A percentile compares a stretch with the other conserved stretches of the same genome.
Evolutionary conservation across 2,797 vertebrate genomes (phyloP).

Genomic region (Oophaga sylvatica): DNA sequence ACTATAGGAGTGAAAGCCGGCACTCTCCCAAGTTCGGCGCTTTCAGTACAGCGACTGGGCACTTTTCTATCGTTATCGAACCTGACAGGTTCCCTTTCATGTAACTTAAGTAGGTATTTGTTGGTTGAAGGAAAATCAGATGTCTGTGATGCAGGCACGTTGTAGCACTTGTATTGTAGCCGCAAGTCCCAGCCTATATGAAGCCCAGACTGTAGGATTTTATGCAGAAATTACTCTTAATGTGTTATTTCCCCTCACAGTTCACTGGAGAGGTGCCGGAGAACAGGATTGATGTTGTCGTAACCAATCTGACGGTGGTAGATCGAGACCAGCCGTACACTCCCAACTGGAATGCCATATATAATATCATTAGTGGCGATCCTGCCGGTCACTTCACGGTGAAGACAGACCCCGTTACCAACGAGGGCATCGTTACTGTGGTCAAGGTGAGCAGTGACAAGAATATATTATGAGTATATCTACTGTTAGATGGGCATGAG

Average conservation of each 20-base stretch:
- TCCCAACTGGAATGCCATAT: slow-evolving; percentile 91
- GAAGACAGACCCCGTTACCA: slow-evolving; percentile 87
- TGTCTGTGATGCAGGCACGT: no score
- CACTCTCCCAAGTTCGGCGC: no score
- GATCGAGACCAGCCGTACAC: slow-evolving; percentile 92
- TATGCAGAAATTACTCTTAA: neutral
- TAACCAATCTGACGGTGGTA: slow-evolving; percentile 89
- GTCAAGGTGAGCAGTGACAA: slow-evolving; percentile 81
- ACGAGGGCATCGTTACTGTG: slow-evolving; percentile 91
- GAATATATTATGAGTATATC: no score
- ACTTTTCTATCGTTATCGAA: no score
- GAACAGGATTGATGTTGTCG: slow-evolving; percentile 85
- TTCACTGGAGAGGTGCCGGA: slow-evolving; percentile 90
- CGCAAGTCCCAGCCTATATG: neutral
- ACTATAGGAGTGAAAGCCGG: no score
- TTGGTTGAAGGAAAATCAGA: no score
- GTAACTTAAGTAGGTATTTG: no score
- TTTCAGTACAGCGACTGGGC: no score
- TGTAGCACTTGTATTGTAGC: no score
- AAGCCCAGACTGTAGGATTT: neutral
- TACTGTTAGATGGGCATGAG: neutral
- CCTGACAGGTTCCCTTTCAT: no score
- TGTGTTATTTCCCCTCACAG: slow-evolving; percentile 67
- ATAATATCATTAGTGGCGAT: slow-evolving; percentile 92
- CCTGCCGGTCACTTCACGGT: slow-evolving; percentile 87